Base-by-base conservation (phyloP, 2,888 invertebrate genomes). In the Muschampia plurimacula region DNA sequence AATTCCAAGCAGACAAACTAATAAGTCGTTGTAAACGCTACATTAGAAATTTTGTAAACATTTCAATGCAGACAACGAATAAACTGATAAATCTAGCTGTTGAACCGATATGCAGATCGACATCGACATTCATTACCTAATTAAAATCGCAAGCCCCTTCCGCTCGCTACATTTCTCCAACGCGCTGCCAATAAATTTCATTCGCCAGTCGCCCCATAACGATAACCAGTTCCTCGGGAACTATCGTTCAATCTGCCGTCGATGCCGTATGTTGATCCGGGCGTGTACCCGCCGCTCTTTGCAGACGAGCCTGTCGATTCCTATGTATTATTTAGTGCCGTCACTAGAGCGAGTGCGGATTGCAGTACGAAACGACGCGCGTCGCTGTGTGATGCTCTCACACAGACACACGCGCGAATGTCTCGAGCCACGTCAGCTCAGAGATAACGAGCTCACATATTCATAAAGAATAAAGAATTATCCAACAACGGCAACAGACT, bases 41-140 rank as follows among this genome's bases (percentile, higher is more conserved):
- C n/a, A 83, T 87, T 85, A 85, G 85, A 85, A 86, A 88, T 90
- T 88, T 85, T 89, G 86, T 83, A 83, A 85, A 84, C 84, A 89
- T 89, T 88, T 86, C 88, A 89, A 89, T 84, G 81, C 84, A 84
- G 87, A 89, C 89, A 87, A 86, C 84, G 84, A 88, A 86, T 87
- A 86, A 88, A 88, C 86, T 87, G 89, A 93, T 93, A 93, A 93
- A 93, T 93, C 92, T 92, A 92, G 89, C 89, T 86, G 91, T 89
- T 91, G 89, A 89, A 89, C 86, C 92, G 91, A 93, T 93, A 93
- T 93, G 93, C 93, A 93, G 93, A 94, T 94, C 93, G 89, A 90
- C 92, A 92, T 93, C 93, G 93, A 94, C 94, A 91, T 94, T 93
- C 93, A 94, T 94, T 93, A 93, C 94, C 94, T 94, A 94, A 94